phyloP scores from a whole-genome alignment of 2,113 vertebrate species.

The Nyctereutes procyonoides region DNA sequence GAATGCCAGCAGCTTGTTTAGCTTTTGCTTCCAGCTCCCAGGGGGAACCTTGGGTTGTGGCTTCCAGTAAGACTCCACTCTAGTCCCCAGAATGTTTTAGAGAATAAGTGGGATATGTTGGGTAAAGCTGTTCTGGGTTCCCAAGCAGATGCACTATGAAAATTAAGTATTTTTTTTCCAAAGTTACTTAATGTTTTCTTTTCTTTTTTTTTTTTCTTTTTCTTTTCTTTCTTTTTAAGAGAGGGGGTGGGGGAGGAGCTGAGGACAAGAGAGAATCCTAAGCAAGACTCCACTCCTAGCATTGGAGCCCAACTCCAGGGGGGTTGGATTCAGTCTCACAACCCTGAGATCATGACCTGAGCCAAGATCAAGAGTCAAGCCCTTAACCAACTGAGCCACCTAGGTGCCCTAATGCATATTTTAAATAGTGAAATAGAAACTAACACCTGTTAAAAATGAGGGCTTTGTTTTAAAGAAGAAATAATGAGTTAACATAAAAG shows the following conservation, averaged over 20 bases:
- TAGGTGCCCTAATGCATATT: slow-evolving; percentile 21
- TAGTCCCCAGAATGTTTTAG: neutral
- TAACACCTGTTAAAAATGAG: slow-evolving; percentile 11
- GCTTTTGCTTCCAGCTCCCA: neutral
- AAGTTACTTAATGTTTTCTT: slow-evolving; percentile 33
- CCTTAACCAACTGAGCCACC: neutral
- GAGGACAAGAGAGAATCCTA: neutral
- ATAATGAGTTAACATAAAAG: slow-evolving; percentile 14
- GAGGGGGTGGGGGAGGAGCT: neutral
- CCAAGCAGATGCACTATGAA: slow-evolving; percentile 23
- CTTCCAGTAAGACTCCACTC: neutral
- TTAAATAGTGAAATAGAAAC: slow-evolving; percentile 58
- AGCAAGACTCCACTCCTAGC: neutral
- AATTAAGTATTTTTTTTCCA: slow-evolving; percentile 48
- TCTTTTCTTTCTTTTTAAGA: too few relatives aligned
- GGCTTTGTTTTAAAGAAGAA: slow-evolving; percentile 57
- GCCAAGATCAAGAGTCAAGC: neutral
- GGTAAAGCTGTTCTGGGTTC: slow-evolving; percentile 36
- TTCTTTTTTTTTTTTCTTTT: neutral
- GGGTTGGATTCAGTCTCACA: neutral
- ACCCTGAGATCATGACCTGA: neutral
- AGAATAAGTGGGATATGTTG: slow-evolving; percentile 41
- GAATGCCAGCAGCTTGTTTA: neutral
- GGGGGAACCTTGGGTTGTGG: neutral
- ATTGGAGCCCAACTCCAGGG: neutral